Base-by-base conservation (phyloP, 2,113 vertebrate genomes). In the Quiscalus mexicanus region DNA sequence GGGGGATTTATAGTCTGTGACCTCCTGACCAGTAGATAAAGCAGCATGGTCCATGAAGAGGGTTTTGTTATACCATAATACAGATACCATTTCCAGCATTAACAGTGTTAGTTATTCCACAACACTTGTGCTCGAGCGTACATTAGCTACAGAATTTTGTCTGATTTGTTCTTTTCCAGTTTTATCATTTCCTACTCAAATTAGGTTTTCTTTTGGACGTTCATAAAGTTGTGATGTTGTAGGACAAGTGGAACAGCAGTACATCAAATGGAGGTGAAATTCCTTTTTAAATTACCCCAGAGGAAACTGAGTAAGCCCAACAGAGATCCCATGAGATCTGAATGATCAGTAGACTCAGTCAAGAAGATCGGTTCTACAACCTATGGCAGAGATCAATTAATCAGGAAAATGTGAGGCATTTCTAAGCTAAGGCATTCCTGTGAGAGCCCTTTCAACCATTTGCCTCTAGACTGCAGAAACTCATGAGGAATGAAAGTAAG, bases 21-120 rank as follows among this genome's bases (percentile, higher is more conserved):
- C n/a, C 42, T 74, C 60, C 55, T 74, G 50, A 37, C 9, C 68
- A 56, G 67, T 0, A 83, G 21, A 27, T 30, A 71, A 74, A 23
- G 27, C 44, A 58, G 23, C 35, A 28, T 0, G 1, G 22, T 22
- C 31, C 10, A 13, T 2, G 3, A 62, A 56, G 6, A 78, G 24
- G 17, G 3, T 21, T 59, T 47, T 24, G 5, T 25, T 73, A 45
- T 5, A 47, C 5, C 44, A 74, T 33, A 89, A 31, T 4, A 30
- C 41, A 80, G 30, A 63, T 5, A 50, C 2, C 5, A 44, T n/a
- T 68, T 52, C 13, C 42, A 89, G 30, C 24, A 58, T 42, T 12
- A 60, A 27, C 11, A 47, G 10, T 8, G 23, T 31, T 30, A 37
- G 17, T 20, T 89, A 49, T 24, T 31, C 19, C 47, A 67, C 16